phyloP scores from a whole-genome alignment of 2,113 vertebrate species.

The Tringa solitaria region DNA sequence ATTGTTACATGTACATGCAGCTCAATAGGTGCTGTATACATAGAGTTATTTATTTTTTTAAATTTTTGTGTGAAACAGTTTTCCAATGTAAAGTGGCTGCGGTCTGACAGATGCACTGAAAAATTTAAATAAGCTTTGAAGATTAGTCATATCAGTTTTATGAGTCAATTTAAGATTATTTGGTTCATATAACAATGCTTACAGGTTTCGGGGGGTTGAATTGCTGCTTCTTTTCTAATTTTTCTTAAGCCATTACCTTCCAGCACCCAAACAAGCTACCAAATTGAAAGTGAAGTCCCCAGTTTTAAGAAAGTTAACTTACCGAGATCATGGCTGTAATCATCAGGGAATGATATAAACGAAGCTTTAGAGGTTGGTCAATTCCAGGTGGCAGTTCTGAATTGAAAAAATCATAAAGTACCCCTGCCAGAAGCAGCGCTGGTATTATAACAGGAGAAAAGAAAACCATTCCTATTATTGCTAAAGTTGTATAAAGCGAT shows the following conservation, averaged over 20 bases:
- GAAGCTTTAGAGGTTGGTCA: conserved; percentile 54
- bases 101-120: background rate
- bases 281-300: background rate
- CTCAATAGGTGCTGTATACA: background rate
- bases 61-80: background rate
- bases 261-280: background rate
- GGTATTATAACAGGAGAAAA: conserved; percentile 22
- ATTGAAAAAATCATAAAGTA: background rate
- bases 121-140: background rate
- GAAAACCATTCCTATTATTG: background rate
- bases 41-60: background rate
- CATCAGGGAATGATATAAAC: background rate
- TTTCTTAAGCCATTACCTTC: background rate
- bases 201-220: background rate
- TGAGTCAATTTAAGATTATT: background rate
- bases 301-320: conserved; percentile 13
- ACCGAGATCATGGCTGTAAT: background rate
- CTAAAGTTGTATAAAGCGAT: background rate
- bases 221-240: background rate
- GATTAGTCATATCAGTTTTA: background rate
- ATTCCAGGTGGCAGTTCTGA: conserved; percentile 49
- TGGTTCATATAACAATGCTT: background rate
- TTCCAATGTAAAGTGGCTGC: background rate
- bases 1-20: background rate
- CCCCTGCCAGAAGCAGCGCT: background rate